These are phyloP conservation scores for Tetropium fuscum DNA, from an alignment of 2,888 invertebrate species.

Conservation along the genomic window DNA sequence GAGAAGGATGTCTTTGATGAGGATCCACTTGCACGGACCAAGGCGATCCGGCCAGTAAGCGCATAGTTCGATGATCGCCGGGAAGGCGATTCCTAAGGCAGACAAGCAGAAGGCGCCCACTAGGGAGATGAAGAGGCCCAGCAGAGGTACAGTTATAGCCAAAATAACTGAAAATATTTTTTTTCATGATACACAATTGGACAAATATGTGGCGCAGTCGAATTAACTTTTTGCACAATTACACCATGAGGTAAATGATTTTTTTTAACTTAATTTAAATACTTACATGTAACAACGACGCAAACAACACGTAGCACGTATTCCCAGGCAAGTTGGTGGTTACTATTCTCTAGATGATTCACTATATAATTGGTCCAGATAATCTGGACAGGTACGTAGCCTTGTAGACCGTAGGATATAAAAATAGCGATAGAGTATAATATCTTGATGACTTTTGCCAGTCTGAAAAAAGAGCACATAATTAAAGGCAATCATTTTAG, in stretches of 20 bases:
- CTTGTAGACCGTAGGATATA: conserved; percentile 87
- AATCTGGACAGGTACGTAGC: conserved; percentile 89
- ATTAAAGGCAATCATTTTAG: too few relatives aligned
- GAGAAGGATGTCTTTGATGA: conserved; percentile 67
- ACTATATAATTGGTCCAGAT: conserved; percentile 72
- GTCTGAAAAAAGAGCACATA: conserved; percentile 67
- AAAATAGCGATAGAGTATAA: conserved; percentile 79
- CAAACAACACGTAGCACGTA: conserved; percentile 61
- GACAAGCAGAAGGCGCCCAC: conserved; percentile 82
- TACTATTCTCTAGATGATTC: conserved; percentile 57
- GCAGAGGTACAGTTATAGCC: conserved; percentile 76
- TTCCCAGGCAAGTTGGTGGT: conserved; percentile 56
- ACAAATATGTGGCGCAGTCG: too few relatives aligned
- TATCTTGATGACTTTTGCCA: conserved; percentile 74
- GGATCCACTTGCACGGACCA: conserved; percentile 65
- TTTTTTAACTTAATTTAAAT: background rate
- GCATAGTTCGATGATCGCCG: conserved; percentile 80
- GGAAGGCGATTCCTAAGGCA: conserved; percentile 79
- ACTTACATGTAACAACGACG: conserved; percentile 65
- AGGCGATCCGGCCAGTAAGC: conserved; percentile 75
- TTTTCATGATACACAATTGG: too few relatives aligned
- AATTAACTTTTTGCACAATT: background rate
- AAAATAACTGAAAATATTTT: conserved; percentile 81
- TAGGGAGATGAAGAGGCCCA: conserved; percentile 81
- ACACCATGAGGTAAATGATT: background rate